phyloP scores from a whole-genome alignment of 1,140 invertebrate genomes.

The Tetramorium simillimum region DNA sequence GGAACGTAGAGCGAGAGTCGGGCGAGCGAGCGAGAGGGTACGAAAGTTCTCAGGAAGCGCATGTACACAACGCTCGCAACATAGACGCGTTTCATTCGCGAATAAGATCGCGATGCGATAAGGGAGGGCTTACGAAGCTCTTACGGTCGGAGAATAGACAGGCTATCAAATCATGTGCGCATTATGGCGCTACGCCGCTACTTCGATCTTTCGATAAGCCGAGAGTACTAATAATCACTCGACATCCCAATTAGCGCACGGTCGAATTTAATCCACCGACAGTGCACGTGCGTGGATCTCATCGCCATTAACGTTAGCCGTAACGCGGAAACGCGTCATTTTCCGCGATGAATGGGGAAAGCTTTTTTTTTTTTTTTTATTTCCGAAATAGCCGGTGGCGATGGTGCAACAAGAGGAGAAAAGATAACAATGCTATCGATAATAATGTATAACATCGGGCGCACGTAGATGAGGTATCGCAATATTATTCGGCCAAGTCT shows the following conservation, averaged over 20 bases:
- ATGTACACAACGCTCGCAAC: background rate
- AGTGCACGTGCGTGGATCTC: background rate
- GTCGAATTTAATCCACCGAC: slow-evolving; percentile 22
- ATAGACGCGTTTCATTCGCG: slow-evolving; percentile 19
- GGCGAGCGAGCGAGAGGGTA: slow-evolving; percentile 2
- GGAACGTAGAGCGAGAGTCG: too few relatives aligned
- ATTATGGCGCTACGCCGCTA: background rate
- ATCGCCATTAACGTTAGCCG: slow-evolving; percentile 19
- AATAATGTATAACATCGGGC: slow-evolving; percentile 23
- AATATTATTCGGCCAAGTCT: slow-evolving; percentile 13
- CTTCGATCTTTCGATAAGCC: slow-evolving; percentile 30
- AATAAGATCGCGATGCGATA: slow-evolving; percentile 25
- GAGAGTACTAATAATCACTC: slow-evolving; percentile 45
- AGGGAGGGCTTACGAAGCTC: background rate
- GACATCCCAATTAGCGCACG: slow-evolving; percentile 41
- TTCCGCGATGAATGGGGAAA: slow-evolving; percentile 28
- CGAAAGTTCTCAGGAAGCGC: background rate
- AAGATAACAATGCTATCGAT: slow-evolving; percentile 37
- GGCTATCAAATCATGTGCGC: slow-evolving; percentile 40
- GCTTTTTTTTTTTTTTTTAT: slow-evolving; percentile 10
- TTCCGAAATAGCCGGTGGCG: background rate
- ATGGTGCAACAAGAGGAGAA: slow-evolving; percentile 2
- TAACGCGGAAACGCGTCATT: slow-evolving; percentile 19
- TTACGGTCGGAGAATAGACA: background rate
- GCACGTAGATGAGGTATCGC: background rate